Percentiles rank a stretch among this genome's conserved stretches.
Evolutionary conservation across 2,113 vertebrate species (phyloP).

Genomic region (Dinomys branickii): DNA sequence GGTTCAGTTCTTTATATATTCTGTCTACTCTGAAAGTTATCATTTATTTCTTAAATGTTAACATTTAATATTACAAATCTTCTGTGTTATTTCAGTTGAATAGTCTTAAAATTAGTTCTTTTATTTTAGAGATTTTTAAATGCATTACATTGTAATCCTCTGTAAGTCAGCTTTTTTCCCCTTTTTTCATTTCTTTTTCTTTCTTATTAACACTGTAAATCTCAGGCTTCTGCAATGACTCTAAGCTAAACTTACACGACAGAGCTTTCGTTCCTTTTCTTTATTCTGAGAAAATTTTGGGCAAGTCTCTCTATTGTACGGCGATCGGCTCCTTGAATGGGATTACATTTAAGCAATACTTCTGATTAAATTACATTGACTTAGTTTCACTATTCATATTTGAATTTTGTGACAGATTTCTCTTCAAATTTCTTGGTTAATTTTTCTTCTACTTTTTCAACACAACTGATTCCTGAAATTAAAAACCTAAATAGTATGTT

Average conservation of each 20-base stretch:
- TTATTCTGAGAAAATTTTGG: neutral
- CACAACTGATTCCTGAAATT: neutral
- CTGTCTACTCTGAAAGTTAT: neutral
- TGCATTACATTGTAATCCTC: neutral
- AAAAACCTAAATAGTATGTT: neutral
- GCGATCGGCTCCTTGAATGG: neutral
- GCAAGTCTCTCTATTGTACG: neutral
- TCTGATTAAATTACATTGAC: conserved; percentile 31
- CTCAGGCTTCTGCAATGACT: neutral
- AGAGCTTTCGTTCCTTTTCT: neutral
- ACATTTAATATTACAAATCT: conserved; percentile 13
- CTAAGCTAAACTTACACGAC: neutral
- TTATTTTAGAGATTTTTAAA: neutral
- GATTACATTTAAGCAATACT: neutral
- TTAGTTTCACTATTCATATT: conserved; percentile 31
- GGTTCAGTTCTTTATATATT: neutral
- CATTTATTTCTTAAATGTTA: neutral
- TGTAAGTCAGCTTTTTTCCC: neutral
- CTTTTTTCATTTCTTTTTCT: neutral
- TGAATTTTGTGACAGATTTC: neutral
- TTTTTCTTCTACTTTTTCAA: neutral
- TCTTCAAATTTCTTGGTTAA: neutral
- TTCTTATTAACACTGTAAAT: neutral
- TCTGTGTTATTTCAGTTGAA: neutral
- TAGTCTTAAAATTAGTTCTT: neutral